phyloP scores from a whole-genome alignment of 2,888 invertebrate genomes.

The Podotricha telesiphe region DNA sequence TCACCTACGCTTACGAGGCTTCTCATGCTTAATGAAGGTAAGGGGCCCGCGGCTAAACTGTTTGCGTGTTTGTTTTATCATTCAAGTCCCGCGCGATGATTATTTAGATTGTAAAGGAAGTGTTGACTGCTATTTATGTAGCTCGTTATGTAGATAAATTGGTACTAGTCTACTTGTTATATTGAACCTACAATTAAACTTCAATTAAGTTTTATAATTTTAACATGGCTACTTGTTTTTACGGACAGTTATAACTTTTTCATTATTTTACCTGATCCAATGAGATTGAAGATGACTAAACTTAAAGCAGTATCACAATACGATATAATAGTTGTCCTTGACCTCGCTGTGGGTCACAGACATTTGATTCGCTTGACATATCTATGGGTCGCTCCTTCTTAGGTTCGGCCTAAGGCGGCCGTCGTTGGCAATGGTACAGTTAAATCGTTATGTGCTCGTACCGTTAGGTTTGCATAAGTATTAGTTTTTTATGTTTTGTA shows the following conservation, averaged over 20 bases:
- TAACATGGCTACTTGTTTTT: background rate
- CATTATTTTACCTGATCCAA: background rate
- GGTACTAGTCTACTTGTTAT: slow-evolving; percentile 17
- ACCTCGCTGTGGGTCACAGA: slow-evolving; percentile 54
- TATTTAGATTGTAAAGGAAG: slow-evolving; percentile 65
- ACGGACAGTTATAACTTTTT: background rate
- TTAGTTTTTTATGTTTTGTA: slow-evolving; percentile 29
- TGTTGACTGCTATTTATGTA: slow-evolving; percentile 56
- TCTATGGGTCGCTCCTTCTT: slow-evolving; percentile 51
- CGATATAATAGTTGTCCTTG: slow-evolving; percentile 19
- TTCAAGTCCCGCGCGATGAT: slow-evolving; percentile 65
- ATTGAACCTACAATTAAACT: background rate
- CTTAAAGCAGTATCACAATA: background rate
- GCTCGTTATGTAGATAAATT: slow-evolving; percentile 41
- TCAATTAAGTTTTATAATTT: slow-evolving; percentile 17
- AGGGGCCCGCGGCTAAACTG: slow-evolving; percentile 67
- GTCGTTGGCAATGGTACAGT: slow-evolving; percentile 69
- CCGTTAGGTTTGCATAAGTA: slow-evolving; percentile 62
- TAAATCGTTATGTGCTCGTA: slow-evolving; percentile 62
- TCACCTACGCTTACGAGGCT: slow-evolving; percentile 68
- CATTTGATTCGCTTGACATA: slow-evolving; percentile 69
- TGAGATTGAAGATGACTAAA: slow-evolving; percentile 16
- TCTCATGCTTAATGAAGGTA: slow-evolving; percentile 60
- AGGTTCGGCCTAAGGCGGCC: slow-evolving; percentile 40
- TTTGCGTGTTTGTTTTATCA: slow-evolving; percentile 64